Evolutionary conservation across 1,140 invertebrate species (phyloP), one percentile per base, ranked within the genome.

Genomic region (Cotesia vestalis): DNA sequence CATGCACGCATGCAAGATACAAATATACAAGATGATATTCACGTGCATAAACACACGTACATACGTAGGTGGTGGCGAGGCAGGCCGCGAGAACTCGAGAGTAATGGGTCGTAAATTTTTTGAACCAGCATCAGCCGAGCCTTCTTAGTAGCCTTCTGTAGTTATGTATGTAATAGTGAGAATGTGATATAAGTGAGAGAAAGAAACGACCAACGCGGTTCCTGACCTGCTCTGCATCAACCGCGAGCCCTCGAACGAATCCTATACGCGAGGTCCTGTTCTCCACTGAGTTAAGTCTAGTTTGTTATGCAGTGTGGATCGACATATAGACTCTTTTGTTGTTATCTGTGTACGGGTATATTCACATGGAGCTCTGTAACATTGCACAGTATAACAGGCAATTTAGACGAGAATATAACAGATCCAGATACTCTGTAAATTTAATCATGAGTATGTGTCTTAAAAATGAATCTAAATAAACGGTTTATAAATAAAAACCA

Each of bases 61-160:
- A 0, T 46, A 46, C 67, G 71, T 75, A 67, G 74, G 74, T 75
- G 74, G 74, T 75, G 74, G 71, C 53, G 59, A 68, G 71, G 59
- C 72, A 63, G 20, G 36, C 40, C 61, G 59, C 67, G 67, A 63
- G 36, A 64, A 66, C 66, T 69, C 55, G 68, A 53, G 57, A 76
- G 78, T 80, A 79, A 81, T 80, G 78, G 76, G 71, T 76, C 77
- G 77, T 81, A 80, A 79, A 80, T 80, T 78, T 79, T 79, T 75
- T 64, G 62, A 61, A 51, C 71, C 63, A 63, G 40, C 40, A 46
- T 67, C 60, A 73, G 73, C 9, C 73, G 63, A 70, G 64, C 53
- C 34, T 40, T 51, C 64, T 36, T 63, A 46, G 40, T 46, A 46
- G 40, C 11, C 6, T 46, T 46, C 40, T 46, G 40, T 46, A 46